A percentile compares a stretch with the other conserved stretches of the same genome.
Evolutionary conservation across 2,888 invertebrate species (phyloP).

Genomic region (Neria commutata): DNA sequence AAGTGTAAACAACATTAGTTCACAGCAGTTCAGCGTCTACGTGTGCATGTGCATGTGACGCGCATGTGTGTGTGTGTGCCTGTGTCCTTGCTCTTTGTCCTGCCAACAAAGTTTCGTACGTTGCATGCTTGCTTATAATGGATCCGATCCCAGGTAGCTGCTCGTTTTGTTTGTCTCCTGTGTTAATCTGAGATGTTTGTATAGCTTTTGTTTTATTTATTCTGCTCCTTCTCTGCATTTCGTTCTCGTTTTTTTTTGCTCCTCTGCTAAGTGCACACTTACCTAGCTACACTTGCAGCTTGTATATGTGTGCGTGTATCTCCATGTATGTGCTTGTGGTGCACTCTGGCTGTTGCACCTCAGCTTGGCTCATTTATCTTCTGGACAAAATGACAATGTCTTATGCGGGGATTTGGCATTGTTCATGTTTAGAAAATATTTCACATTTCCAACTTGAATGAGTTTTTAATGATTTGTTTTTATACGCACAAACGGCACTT

Average conservation of each 20-base stretch:
- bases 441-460: slow-evolving; percentile 30
- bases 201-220: slow-evolving; percentile 32
- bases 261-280: slow-evolving; percentile 17
- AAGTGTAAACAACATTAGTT: slow-evolving; percentile 59
- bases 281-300: slow-evolving; percentile 12
- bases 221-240: not conserved
- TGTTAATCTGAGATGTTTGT: slow-evolving; percentile 56
- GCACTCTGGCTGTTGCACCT: slow-evolving; percentile 29
- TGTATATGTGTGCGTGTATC: not conserved
- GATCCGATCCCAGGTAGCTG: no score
- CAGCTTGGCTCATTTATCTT: slow-evolving; percentile 49
- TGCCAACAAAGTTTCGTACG: not conserved
- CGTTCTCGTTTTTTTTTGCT: slow-evolving; percentile 9
- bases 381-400: slow-evolving; percentile 52
- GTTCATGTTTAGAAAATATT: slow-evolving; percentile 5
- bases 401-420: slow-evolving; percentile 44
- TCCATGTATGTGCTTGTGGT: slow-evolving; percentile 9
- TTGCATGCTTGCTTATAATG: not conserved
- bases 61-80: not conserved
- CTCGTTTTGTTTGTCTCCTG: slow-evolving; percentile 31
- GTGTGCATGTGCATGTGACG: not conserved
- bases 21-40: slow-evolving; percentile 28
- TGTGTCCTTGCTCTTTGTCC: not conserved
- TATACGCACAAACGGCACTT: no score
- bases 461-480: not conserved